Base-by-base conservation (phyloP, 2,888 invertebrate genomes). In the Chrysina gloriosa region DNA sequence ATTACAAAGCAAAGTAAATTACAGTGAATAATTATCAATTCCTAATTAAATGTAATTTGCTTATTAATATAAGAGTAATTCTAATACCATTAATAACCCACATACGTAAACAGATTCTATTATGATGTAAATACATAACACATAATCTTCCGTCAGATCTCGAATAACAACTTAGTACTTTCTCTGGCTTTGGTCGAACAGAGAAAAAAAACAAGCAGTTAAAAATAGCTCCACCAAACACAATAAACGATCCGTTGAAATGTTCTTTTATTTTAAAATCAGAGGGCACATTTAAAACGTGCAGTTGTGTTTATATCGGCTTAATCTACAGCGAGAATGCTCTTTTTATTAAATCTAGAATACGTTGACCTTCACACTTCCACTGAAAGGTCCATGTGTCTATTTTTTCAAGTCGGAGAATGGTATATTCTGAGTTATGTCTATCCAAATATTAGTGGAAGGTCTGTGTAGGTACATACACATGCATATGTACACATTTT, bases 321-420 rank as follows among this genome's bases (percentile, higher is more conserved):
- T 16, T 16, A 42, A 42, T 61, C 42, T 61, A 6, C 14, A 27
- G 25, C 19, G 25, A 39, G 42, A 61, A 19, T 61, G 42, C 42
- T 25, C 45, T 61, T 29, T 16, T n/a, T 61, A n/a, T 27, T 61
- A 45, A 61, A 42, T 42, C 42, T 61, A 39, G 42, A 27, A 61
- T 42, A 42, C 42, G 5, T 61, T 61, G 42, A 61, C 58, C 58
- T 61, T 61, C 42, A 58, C 45, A 42, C 56, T 36, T 54, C 9
- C n/a, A 34, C n/a, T 36, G 11, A 56, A 56, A 56, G 9, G 14
- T 19, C 36, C 23, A 14, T 56, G 4, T 54, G 11, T 23, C 56
- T 36, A 19, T 2, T 36, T 23, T 36, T 56, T 56, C 31, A 5
- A 1, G 9, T 14, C 19, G 6, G 19, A 45, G 19, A 19, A 45